Evolutionary conservation across 2,797 vertebrate species (phyloP).

Genomic region (Acanthis flammea): DNA sequence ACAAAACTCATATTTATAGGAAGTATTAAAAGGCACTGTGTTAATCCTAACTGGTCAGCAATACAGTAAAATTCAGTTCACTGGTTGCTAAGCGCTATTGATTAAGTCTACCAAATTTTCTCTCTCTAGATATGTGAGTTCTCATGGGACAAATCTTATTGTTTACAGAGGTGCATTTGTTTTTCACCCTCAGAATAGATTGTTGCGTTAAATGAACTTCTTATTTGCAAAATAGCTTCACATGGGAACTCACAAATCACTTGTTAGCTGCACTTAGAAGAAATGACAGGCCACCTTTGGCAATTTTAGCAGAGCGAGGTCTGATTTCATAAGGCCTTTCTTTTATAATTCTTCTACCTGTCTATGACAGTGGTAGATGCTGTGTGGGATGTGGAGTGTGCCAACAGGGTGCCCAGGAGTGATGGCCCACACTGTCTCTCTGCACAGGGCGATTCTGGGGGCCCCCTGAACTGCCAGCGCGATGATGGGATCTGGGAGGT

Average conservation of each 20-base stretch:
- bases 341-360: neutral
- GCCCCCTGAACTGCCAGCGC: conserved; percentile 64
- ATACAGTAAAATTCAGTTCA: neutral
- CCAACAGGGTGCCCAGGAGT: too few species aligned
- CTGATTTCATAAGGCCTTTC: neutral
- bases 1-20: neutral
- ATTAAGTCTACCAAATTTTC: neutral
- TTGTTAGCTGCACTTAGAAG: too few species aligned
- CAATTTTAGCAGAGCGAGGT: neutral
- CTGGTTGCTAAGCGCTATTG: rapidly evolving
- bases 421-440: neutral
- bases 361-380: neutral
- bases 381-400: too few species aligned
- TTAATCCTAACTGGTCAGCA: neutral
- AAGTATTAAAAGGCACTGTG: neutral
- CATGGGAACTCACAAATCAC: neutral
- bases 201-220: neutral
- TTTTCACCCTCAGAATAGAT: neutral
- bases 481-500: conserved; percentile 51
- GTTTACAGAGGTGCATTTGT: neutral
- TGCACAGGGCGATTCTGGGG: conserved; percentile 64
- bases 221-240: neutral
- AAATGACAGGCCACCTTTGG: neutral
- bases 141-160: neutral
- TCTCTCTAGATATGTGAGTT: neutral